Conservation (phyloP, 37 sponge, comb jelly and placozoan genomes). For the Aphrocallistes beatrix region DNA sequence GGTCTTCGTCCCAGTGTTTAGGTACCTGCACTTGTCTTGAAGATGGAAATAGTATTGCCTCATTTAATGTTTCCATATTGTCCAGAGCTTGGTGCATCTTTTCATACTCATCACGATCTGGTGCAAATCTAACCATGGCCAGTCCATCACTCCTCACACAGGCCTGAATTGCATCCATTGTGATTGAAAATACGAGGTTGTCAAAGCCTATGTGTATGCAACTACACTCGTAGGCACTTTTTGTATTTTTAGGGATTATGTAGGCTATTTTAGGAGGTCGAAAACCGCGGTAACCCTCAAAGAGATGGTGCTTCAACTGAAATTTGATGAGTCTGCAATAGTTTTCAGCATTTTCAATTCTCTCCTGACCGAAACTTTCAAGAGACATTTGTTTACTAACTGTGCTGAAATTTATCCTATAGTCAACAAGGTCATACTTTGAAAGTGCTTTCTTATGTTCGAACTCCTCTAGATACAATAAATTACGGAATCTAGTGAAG, state of each 20-base stretch:
- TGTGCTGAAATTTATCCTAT: not conserved
- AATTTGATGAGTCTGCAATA: not conserved
- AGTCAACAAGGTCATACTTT: not conserved
- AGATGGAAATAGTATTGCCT: not conserved
- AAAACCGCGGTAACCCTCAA: not conserved
- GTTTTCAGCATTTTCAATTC: not conserved
- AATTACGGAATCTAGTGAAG: not conserved
- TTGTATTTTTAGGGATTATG: not conserved
- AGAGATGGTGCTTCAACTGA: not conserved
- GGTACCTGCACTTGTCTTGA: not conserved
- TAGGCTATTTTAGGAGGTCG: not conserved
- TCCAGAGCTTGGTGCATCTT: not conserved
- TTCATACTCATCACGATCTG: not conserved
- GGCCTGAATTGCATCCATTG: not conserved
- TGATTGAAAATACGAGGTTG: not conserved
- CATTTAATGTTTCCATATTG: not conserved
- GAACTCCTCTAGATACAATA: constrained; percentile 3
- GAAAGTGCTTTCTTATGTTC: not conserved
- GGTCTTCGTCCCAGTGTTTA: not conserved
- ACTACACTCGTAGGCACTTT: not conserved
- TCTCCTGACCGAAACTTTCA: not conserved
- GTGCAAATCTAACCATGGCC: not conserved
- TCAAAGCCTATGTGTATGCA: not conserved
- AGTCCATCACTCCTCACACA: not conserved
- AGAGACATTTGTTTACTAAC: not conserved